Evolutionary conservation across 2,888 invertebrate species (phyloP).

Genomic region (Eupithecia tripunctaria): DNA sequence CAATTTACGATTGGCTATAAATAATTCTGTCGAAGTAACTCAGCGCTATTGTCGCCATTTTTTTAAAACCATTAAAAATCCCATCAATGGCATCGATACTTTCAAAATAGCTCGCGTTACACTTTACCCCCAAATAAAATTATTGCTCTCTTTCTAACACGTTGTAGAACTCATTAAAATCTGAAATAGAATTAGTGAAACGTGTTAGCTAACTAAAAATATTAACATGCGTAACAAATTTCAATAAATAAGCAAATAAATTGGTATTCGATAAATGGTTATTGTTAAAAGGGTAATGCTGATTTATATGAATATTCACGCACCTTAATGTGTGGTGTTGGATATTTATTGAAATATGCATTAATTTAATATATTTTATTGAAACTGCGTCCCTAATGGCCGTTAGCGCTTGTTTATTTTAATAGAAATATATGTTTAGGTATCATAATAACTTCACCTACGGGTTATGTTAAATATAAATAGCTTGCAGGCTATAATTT

Average conservation of each 20-base stretch:
- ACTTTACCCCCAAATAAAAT: slow-evolving; percentile 52
- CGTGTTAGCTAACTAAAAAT: slow-evolving; percentile 61
- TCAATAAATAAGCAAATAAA: slow-evolving; percentile 83
- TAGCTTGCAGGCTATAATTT: slow-evolving; percentile 7
- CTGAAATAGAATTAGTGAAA: slow-evolving; percentile 60
- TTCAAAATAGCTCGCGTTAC: slow-evolving; percentile 72
- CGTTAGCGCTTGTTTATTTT: slow-evolving; percentile 52
- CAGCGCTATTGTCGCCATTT: slow-evolving; percentile 78
- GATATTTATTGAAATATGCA: slow-evolving; percentile 60
- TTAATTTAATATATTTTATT: slow-evolving; percentile 62
- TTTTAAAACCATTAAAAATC: slow-evolving; percentile 81
- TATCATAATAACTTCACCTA: slow-evolving; percentile 10
- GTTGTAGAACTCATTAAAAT: slow-evolving; percentile 50
- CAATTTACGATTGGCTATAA: slow-evolving; percentile 80
- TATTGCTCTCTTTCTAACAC: slow-evolving; percentile 61
- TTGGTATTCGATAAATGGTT: slow-evolving; percentile 77
- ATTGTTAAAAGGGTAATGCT: slow-evolving; percentile 76
- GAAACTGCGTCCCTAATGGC: slow-evolving; percentile 57
- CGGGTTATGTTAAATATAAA: slow-evolving; percentile 5
- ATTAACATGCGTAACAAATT: slow-evolving; percentile 79
- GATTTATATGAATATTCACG: slow-evolving; percentile 85
- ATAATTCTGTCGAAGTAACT: slow-evolving; percentile 72
- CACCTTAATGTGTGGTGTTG: slow-evolving; percentile 59
- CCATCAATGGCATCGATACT: slow-evolving; percentile 78
- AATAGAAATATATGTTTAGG: slow-evolving; percentile 44